Evolutionary conservation across 1,140 invertebrate species (phyloP).

Genomic region (Eupristina koningsbergeri): DNA sequence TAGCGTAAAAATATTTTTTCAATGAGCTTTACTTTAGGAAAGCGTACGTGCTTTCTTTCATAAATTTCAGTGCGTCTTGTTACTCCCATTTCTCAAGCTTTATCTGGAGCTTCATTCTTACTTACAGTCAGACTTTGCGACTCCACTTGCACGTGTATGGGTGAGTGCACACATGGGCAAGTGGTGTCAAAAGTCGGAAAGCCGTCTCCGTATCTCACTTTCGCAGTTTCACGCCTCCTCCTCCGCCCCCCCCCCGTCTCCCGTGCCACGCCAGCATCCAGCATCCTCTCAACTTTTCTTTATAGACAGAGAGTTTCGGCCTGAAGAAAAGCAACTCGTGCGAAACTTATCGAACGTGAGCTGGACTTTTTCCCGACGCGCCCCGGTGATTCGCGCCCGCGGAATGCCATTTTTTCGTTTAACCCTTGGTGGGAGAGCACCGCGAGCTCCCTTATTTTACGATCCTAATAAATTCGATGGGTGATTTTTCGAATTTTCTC

Average conservation of each 20-base stretch:
- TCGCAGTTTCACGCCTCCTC: constrained; percentile 26
- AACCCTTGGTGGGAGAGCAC: background rate
- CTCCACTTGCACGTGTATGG: background rate
- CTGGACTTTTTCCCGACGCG: constrained; percentile 25
- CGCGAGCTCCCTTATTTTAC: background rate
- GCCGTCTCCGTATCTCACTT: constrained; percentile 37
- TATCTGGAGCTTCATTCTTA: background rate
- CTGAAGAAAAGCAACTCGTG: constrained; percentile 14
- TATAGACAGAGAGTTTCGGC: constrained; percentile 25
- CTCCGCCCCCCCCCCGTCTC: background rate
- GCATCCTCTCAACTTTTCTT: constrained; percentile 16
- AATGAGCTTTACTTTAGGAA: too few species aligned
- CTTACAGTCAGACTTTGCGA: background rate
- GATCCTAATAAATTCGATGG: constrained; percentile 8
- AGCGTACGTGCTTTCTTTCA: too few species aligned
- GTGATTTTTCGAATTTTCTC: background rate
- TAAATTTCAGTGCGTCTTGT: background rate
- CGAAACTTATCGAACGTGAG: constrained; percentile 51
- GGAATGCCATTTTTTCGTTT: background rate
- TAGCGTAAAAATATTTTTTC: too few species aligned
- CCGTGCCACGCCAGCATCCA: too few species aligned
- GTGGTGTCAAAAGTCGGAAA: background rate
- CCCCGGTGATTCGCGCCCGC: too few species aligned
- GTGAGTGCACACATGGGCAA: constrained; percentile 7
- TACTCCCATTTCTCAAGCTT: background rate